A percentile compares a stretch with the other conserved stretches of the same genome.
phyloP scores from a whole-genome alignment of 2,797 vertebrate genomes.

The Hoplostethus atlanticus region DNA sequence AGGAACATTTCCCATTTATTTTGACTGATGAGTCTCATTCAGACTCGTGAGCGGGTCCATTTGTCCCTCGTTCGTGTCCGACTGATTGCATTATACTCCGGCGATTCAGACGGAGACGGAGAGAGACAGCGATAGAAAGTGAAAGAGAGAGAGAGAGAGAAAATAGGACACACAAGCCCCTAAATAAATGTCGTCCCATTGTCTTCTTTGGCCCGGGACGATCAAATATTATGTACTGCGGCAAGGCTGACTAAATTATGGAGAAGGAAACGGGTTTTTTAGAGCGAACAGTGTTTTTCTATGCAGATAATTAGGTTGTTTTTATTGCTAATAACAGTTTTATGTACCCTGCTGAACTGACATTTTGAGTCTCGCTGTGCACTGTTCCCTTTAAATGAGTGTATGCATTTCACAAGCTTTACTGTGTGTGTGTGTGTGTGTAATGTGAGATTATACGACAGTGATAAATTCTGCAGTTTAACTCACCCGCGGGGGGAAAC shows the following conservation, averaged over 20 bases:
- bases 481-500: constrained; percentile 32
- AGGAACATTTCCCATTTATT: constrained; percentile 26
- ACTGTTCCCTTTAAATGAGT: constrained; percentile 37
- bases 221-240: constrained; percentile 33
- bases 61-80: constrained; percentile 61
- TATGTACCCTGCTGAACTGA: constrained; percentile 50
- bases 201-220: constrained; percentile 11
- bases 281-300: constrained; percentile 38
- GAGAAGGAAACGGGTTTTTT: constrained; percentile 52
- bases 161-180: not conserved
- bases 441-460: constrained; percentile 46
- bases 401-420: constrained; percentile 46
- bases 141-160: not conserved
- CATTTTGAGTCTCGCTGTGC: constrained; percentile 40
- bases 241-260: constrained; percentile 51
- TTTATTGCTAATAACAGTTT: constrained; percentile 66
- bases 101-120: constrained; percentile 20
- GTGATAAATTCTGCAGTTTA: constrained; percentile 60
- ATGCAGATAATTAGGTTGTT: constrained; percentile 19
- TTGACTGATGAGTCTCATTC: constrained; percentile 61
- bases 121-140: too few species aligned
- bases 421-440: constrained; percentile 17
- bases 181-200: constrained; percentile 51
- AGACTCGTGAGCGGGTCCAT: constrained; percentile 58
- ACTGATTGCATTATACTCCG: constrained; percentile 52